Base-by-base conservation (phyloP, 1,140 invertebrate species). In the Psilanteris sp. region DNA sequence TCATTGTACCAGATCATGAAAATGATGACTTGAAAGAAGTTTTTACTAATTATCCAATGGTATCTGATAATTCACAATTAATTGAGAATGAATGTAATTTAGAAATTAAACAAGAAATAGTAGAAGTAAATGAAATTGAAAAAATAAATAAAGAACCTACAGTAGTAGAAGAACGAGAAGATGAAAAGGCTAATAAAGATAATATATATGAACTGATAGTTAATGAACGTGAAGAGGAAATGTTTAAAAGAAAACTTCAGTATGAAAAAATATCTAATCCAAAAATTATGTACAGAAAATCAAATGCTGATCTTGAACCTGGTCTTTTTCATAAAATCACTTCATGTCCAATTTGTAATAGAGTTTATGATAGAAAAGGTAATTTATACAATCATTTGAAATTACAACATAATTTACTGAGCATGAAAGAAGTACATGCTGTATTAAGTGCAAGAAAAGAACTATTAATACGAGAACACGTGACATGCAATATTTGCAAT, bases 371-470 rank as follows among this genome's bases (percentile, higher is more conserved):
- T n/a, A 64, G 59, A 4, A 73, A 57, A n/a, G 59, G 70, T 0
- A 73, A 73, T 32, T 44, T 73, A 24, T 73, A 36, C 13, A 73
- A 73, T 3, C 70, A 73, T n/a, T 24, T 73, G 11, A 73, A 73
- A 15, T 20, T 73, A 7, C 70, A 73, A 5, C 70, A 72, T 3
- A 72, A 64, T 50, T 27, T 64, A 3, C 9, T 29, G 8, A 72
- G 41, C n/a, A 64, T 72, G 59, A 55, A 72, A 20, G 68, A 64
- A 3, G 34, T 72, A 8, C 50, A 62, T 1, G 13, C 10, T 4
- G n/a, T 52, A 0, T 14, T 64, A 10, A 59, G 24, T 4, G 6
- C 22, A 2, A 50, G 43, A 2, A 57, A 64, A 27, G 43, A 73
- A 3, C 4, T 59, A 1, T 4, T 73, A 1, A 20, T 66, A 9